Evolutionary conservation across 2,113 vertebrate genomes (phyloP), one percentile per base, ranked within the genome.

Genomic region (Menura novaehollandiae): DNA sequence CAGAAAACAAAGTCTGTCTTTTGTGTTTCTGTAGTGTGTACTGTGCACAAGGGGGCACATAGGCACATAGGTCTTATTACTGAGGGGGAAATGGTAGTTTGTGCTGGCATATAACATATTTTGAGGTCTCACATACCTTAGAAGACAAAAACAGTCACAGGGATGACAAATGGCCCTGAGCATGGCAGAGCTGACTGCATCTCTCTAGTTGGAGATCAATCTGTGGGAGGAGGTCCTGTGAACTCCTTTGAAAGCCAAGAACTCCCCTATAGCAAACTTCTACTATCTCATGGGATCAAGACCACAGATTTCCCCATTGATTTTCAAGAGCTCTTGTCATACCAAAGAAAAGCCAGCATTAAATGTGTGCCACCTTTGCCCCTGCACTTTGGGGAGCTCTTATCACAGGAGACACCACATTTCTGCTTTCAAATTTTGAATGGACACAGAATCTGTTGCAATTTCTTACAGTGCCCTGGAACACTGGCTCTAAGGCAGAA

Each of bases 321-420:
- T 85, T 96, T 92, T 95, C 77, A 94, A 95, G 94, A 81, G 86
- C 93, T 89, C 91, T 92, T 93, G 64, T 86, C 80, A 86, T 91
- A 73, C 76, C 84, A 85, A 92, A 93, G 78, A 60, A 88, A 93
- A 88, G n/a, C 10, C 84, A 81, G 64, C 60, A 35, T 32, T 87
- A 87, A 91, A 81, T 78, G 35, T 67, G 68, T 91, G 72, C 76
- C 80, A 74, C 84, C 73, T 96, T 95, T 95, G 69, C 27, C 56
- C 49, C 41, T 56, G 52, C 47, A 52, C 56, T 91, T 91, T 81
- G 56, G 44, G 64, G 39, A 91, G 33, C 15, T 87, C 76, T 86
- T 91, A 80, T 37, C 33, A 1, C 56, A 68, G 47, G 9, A 87
- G 80, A 67, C 52, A 85, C 59, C 1, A 7, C 30, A 46, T 75